These are phyloP conservation scores for Staurois parvus DNA, from an alignment of 2,797 vertebrate genomes.

Conservation along the genomic window DNA sequence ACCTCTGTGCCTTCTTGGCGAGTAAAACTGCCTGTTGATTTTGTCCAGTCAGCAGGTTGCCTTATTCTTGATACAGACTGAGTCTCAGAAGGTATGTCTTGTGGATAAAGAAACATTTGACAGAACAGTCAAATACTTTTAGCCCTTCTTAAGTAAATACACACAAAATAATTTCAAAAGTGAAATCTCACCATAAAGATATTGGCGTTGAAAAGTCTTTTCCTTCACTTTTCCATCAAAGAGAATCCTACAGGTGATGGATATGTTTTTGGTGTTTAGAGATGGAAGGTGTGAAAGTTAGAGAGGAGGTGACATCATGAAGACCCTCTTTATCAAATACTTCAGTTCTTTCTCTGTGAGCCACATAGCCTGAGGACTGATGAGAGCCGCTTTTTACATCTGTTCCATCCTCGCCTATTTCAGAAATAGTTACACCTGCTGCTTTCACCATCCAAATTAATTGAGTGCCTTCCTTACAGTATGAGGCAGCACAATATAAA, in stretches of 20 bases:
- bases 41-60: too few species aligned
- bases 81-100: too few species aligned
- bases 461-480: background rate
- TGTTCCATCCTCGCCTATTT: too few species aligned
- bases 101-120: too few species aligned
- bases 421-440: background rate
- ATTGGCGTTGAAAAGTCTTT: background rate
- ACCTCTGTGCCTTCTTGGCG: too few species aligned
- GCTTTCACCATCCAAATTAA: constrained; percentile 2
- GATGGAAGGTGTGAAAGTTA: constrained; percentile 23
- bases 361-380: background rate
- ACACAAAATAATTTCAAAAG: too few species aligned
- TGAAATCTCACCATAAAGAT: background rate
- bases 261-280: constrained; percentile 6
- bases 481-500: constrained; percentile 19
- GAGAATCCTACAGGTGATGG: background rate
- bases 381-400: too few species aligned
- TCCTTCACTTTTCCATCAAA: constrained; percentile 10
- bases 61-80: too few species aligned
- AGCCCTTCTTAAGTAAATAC: too few species aligned
- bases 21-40: too few species aligned
- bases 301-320: constrained; percentile 11
- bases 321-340: background rate
- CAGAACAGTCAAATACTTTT: too few species aligned
- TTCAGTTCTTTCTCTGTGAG: constrained; percentile 25